phyloP scores from a whole-genome alignment of 2,888 invertebrate genomes.

The Lasioglossum lativentre region DNA sequence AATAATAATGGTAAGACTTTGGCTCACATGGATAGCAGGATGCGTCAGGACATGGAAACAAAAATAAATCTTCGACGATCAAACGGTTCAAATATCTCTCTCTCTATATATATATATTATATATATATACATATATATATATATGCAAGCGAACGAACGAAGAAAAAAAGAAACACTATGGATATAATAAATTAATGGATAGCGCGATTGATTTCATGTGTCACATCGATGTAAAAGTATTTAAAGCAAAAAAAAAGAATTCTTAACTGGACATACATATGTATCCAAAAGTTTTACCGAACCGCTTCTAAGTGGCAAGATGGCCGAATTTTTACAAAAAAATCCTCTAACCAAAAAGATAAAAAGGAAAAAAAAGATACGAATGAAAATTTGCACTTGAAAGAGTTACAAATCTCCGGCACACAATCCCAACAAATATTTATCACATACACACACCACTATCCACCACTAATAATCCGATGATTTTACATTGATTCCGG shows the following conservation, averaged over 20 bases:
- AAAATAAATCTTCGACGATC: slow-evolving; percentile 31
- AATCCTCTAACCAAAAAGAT: slow-evolving; percentile 46
- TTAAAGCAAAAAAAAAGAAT: slow-evolving; percentile 53
- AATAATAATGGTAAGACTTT: slow-evolving; percentile 29
- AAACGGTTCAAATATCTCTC: slow-evolving; percentile 32
- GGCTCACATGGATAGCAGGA: slow-evolving; percentile 34
- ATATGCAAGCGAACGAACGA: slow-evolving; percentile 26
- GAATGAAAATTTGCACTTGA: slow-evolving; percentile 64
- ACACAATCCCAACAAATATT: slow-evolving; percentile 64
- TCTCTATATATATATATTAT: slow-evolving; percentile 26
- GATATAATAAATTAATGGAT: slow-evolving; percentile 50
- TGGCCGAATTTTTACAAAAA: slow-evolving; percentile 66
- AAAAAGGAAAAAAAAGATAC: slow-evolving; percentile 13
- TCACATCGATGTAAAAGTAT: slow-evolving; percentile 71
- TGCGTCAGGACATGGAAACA: slow-evolving; percentile 12
- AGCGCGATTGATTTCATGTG: slow-evolving; percentile 72
- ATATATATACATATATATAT: slow-evolving; percentile 25
- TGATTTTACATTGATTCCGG: slow-evolving; percentile 67
- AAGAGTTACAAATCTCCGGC: slow-evolving; percentile 68
- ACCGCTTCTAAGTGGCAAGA: slow-evolving; percentile 51
- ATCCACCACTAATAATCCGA: slow-evolving; percentile 65
- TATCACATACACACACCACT: slow-evolving; percentile 35
- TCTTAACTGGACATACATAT: slow-evolving; percentile 64
- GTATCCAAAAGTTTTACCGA: slow-evolving; percentile 63
- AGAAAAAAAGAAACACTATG: slow-evolving; percentile 42